A percentile compares a stretch with the other conserved stretches of the same genome.
These are phyloP conservation scores for Clinocottus analis DNA, from an alignment of 2,113 vertebrate genomes.

Conservation along the genomic window DNA sequence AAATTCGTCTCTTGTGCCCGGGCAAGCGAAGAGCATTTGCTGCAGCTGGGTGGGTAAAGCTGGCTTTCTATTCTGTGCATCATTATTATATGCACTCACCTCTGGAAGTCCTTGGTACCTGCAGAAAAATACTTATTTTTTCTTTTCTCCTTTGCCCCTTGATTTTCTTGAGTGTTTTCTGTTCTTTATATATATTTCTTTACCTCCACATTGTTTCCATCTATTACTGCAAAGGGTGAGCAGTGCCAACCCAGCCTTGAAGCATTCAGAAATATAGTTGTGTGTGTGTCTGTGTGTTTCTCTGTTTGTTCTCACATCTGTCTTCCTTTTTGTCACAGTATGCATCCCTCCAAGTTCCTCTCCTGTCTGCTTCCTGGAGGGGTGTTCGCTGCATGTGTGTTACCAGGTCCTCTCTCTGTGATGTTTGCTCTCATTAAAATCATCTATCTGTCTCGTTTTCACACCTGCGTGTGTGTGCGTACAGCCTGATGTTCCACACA, in stretches of 20 bases:
- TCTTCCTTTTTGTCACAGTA: constrained; percentile 44
- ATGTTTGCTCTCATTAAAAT: constrained; percentile 57
- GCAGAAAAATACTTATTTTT: not conserved
- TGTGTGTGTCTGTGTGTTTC: constrained; percentile 5
- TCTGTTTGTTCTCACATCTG: constrained; percentile 29
- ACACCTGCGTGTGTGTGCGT: too few relatives aligned
- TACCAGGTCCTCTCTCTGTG: constrained; percentile 24
- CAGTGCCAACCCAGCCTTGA: not conserved
- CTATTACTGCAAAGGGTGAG: constrained; percentile 35
- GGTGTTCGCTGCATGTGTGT: not conserved
- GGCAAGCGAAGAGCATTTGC: not conserved
- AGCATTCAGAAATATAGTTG: constrained; percentile 26
- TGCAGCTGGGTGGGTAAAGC: not conserved
- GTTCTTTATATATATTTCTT: not conserved
- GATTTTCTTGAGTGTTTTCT: not conserved
- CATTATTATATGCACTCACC: constrained; percentile 8
- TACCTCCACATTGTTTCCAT: constrained; percentile 22
- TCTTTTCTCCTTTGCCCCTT: not conserved
- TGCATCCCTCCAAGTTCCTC: constrained; percentile 20
- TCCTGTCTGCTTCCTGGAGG: constrained; percentile 16
- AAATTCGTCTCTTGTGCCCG: not conserved
- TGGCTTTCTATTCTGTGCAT: not conserved
- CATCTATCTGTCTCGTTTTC: constrained; percentile 44
- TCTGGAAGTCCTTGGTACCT: constrained; percentile 1
- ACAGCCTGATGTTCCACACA: too few relatives aligned